Evolutionary conservation across 2,888 invertebrate species (phyloP), one percentile per base, ranked within the genome.

Genomic region (Epinotia nisella): DNA sequence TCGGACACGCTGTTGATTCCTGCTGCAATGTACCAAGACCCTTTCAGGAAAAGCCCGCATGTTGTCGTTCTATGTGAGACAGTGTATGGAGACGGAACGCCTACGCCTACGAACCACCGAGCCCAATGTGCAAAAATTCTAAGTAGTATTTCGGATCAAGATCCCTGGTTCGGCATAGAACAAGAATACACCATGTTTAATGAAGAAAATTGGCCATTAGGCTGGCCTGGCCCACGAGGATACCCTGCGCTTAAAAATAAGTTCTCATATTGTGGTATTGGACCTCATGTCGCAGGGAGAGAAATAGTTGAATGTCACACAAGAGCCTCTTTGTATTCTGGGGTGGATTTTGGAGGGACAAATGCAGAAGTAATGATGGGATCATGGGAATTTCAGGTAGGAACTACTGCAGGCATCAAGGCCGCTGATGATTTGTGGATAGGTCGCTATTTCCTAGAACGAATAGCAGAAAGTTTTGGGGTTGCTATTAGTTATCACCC

Each of bases 361-460:
- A 99, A 99, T 89, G 99, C 99, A n/a, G 99, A 99, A 94, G 99
- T 98, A 39, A 99, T 99, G 99, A 98, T 98, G 55, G 97, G 98
- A 17, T 98, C 98, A 91, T 97, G 97, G 97, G 97, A 97, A 88
- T 97, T 95, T 90, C 98, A 98, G 92, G 96, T 98, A 15, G 98
- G 98, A n/a, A 97, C 98, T 0, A 97, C 97, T 79, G 94, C 95
- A 78, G 98, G 98, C 1, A 97, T 98, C 74, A 94, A 95, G 68
- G 95, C 96, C 77, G 97, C 96, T 0, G 98, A 98, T 83, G 96
- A 98, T 82, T 90, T 98, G 70, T 98, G 98, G 98, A 94, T 98
- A 81, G 96, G 97, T 0, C 94, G 98, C 74, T 98, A 97, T 89
- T 94, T 98, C 75, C 91, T 98, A 62, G 96, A 96, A 81, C 95